A percentile compares a stretch with the other conserved stretches of the same genome.
Conservation (phyloP, 1,140 invertebrate genomes). For the Pinna nobilis region DNA sequence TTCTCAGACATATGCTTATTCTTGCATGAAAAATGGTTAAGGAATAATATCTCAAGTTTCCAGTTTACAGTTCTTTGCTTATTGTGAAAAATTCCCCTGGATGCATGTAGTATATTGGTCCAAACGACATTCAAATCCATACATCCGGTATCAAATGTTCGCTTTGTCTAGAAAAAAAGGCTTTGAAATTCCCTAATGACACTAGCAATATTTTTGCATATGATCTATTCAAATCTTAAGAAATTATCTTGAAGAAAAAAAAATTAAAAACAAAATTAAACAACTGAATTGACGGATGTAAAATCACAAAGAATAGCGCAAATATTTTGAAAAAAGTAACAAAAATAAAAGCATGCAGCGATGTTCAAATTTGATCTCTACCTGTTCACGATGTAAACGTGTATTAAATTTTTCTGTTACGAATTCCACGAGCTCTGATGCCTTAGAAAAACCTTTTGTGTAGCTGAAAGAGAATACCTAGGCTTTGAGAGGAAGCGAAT, state of each 20-base stretch:
- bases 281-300: neutral
- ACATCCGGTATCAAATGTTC: no score
- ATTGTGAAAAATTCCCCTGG: no score
- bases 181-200: no score
- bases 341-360: neutral
- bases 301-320: neutral
- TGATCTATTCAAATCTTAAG: neutral
- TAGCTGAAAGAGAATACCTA: neutral
- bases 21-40: no score
- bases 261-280: neutral
- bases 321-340: neutral
- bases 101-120: no score
- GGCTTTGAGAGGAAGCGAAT: no score
- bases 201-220: neutral
- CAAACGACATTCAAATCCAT: no score
- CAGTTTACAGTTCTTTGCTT: no score
- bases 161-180: no score
- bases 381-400: constrained; percentile 4
- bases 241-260: neutral
- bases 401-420: constrained; percentile 1
- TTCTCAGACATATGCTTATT: no score
- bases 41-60: no score
- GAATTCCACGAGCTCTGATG: neutral
- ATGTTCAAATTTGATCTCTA: neutral
- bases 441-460: neutral